Conservation (phyloP, 2,113 vertebrate genomes). For the Phylloscopus trochilus region DNA sequence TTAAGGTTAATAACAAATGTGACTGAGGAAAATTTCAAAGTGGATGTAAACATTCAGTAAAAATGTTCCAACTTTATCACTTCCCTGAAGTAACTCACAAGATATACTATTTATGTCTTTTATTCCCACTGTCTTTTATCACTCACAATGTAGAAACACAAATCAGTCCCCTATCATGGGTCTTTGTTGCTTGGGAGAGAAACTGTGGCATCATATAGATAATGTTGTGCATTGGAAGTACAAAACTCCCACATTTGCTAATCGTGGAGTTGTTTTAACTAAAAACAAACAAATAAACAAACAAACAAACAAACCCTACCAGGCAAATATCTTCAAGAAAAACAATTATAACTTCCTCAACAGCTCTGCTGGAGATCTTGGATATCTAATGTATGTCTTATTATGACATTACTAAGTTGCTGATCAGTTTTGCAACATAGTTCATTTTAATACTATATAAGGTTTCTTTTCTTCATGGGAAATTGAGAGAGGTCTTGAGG, state of each 20-base stretch:
- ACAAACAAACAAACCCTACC: no score
- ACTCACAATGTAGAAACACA: background rate
- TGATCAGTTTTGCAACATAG: background rate
- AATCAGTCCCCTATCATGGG: accelerated
- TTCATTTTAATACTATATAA: background rate
- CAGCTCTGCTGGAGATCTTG: background rate
- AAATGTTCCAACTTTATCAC: background rate
- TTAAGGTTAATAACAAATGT: background rate
- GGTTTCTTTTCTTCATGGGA: background rate
- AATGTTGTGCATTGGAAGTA: background rate
- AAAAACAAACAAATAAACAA: background rate
- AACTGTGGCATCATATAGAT: background rate
- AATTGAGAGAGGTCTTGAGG: background rate
- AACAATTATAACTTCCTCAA: background rate
- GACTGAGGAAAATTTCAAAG: background rate
- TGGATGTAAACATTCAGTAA: background rate
- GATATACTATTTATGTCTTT: background rate
- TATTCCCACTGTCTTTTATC: background rate
- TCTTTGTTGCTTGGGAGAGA: background rate
- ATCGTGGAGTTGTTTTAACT: background rate
- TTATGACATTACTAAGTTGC: background rate
- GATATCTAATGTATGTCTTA: background rate
- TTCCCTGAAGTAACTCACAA: background rate
- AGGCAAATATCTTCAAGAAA: background rate
- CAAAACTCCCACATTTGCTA: background rate